Evolutionary conservation across 2,888 invertebrate genomes (phyloP).

Genomic region (Lamproptera curius): DNA sequence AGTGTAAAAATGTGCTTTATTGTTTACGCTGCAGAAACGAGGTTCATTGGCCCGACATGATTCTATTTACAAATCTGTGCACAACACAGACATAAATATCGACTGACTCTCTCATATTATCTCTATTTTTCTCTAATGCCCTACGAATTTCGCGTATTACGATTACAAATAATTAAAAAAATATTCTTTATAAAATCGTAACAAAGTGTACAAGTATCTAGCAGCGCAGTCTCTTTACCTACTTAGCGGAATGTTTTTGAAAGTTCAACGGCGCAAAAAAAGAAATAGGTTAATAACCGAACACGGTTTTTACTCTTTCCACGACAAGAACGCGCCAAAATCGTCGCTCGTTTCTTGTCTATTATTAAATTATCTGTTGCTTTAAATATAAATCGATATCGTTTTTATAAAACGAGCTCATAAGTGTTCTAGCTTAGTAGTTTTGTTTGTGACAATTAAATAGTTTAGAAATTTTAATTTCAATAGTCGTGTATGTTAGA

Average conservation of each 20-base stretch:
- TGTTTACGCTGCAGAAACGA: no score
- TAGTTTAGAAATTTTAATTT: no score
- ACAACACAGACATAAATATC: slow-evolving; percentile 9
- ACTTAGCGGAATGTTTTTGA: slow-evolving; percentile 18
- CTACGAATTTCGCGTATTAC: background rate
- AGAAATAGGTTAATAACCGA: slow-evolving; percentile 22
- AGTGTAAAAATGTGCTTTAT: no score
- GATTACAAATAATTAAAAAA: no score
- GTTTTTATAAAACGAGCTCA: no score
- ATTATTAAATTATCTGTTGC: background rate
- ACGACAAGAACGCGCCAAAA: slow-evolving; percentile 9
- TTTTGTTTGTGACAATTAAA: no score
- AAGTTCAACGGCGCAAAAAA: slow-evolving; percentile 22
- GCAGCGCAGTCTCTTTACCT: slow-evolving; percentile 12
- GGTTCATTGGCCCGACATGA: slow-evolving; percentile 13
- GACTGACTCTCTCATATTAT: slow-evolving; percentile 1
- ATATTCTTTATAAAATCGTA: background rate
- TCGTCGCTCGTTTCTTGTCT: slow-evolving; percentile 7
- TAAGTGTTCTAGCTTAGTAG: no score
- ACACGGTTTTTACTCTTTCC: slow-evolving; percentile 9
- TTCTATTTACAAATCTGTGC: slow-evolving; percentile 17
- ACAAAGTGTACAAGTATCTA: background rate
- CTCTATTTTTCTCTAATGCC: slow-evolving; percentile 2
- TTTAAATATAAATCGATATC: no score
- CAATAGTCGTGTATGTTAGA: no score